A percentile compares a stretch with the other conserved stretches of the same genome.
Evolutionary conservation across 2,113 vertebrate genomes (phyloP).

Genomic region (Lophura nycthemera): DNA sequence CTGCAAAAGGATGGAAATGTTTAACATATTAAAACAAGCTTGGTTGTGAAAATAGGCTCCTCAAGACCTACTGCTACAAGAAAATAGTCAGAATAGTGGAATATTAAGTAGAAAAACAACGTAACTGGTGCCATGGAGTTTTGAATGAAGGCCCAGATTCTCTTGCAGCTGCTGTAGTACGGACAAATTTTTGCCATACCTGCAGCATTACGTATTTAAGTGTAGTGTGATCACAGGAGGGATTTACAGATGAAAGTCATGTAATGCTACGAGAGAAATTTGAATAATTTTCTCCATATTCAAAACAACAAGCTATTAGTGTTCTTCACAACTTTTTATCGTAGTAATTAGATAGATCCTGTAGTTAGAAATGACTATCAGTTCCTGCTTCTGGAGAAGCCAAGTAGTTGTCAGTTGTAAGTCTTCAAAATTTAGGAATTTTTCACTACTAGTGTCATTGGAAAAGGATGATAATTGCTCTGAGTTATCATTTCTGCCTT

Average conservation of each 20-base stretch:
- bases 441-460: background rate
- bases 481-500: background rate
- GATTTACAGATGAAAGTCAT: background rate
- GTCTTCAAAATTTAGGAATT: background rate
- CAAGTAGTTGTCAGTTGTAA: background rate
- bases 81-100: background rate
- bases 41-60: background rate
- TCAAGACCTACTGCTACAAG: background rate
- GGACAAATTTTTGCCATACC: background rate
- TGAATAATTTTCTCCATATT: background rate
- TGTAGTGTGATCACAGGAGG: background rate
- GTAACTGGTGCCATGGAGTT: background rate
- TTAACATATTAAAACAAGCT: background rate
- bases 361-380: background rate
- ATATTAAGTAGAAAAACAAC: background rate
- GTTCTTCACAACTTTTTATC: background rate
- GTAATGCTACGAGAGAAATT: background rate
- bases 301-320: background rate
- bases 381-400: background rate
- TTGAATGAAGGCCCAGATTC: background rate
- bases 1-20: background rate
- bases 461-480: background rate
- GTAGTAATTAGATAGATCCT: background rate
- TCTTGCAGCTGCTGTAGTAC: background rate
- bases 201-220: no score